phyloP scores from a whole-genome alignment of 2,797 vertebrate species.

The Melopsittacus undulatus region DNA sequence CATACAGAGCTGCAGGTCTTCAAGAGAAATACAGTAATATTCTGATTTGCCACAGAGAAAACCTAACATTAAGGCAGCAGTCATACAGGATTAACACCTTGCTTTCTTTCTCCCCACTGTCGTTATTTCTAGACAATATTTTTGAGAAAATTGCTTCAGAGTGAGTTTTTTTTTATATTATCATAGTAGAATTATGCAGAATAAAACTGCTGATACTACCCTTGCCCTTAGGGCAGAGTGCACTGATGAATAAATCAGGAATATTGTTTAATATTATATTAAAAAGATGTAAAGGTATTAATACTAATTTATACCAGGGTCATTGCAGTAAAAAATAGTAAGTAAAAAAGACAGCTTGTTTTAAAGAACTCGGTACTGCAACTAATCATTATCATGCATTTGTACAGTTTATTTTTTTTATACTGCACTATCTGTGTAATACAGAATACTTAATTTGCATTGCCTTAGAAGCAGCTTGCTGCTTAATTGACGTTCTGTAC shows the following conservation, averaged over 20 bases:
- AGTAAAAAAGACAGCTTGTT: background rate
- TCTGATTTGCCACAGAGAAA: background rate
- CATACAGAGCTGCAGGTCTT: background rate
- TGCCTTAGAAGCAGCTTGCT: background rate
- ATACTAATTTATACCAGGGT: constrained; percentile 33
- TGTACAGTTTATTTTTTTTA: background rate
- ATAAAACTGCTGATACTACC: constrained; percentile 47
- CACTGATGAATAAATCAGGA: constrained; percentile 60
- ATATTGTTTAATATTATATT: constrained; percentile 68
- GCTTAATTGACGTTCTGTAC: background rate
- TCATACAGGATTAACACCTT: background rate
- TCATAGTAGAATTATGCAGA: constrained; percentile 1
- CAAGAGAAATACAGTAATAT: background rate
- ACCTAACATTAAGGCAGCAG: background rate
- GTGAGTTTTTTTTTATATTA: constrained; percentile 20
- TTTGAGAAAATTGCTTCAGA: constrained; percentile 42
- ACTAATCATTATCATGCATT: background rate
- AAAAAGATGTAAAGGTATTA: constrained; percentile 53
- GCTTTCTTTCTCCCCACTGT: constrained; percentile 1
- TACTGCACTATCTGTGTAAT: background rate
- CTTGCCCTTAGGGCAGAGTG: constrained; percentile 52
- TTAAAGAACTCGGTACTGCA: background rate
- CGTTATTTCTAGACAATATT: constrained; percentile 10
- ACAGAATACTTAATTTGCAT: background rate
- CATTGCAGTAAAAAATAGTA: background rate